Percentiles rank a stretch among this genome's conserved stretches.
Conservation (phyloP, 2,113 vertebrate species). For the Acanthochromis polyacanthus region DNA sequence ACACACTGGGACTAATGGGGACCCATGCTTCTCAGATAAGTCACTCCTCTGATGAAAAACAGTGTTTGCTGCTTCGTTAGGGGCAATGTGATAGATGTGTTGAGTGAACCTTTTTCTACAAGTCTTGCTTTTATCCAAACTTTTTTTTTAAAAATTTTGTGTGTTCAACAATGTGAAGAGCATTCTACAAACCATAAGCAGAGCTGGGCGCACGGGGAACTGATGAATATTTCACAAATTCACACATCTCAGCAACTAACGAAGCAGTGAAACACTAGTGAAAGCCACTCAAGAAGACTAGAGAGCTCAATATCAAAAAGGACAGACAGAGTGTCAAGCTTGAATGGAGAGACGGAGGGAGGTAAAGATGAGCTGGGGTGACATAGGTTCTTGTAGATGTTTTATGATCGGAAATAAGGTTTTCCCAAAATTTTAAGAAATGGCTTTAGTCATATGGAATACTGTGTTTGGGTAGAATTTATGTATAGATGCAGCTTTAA, state of each 20-base stretch:
- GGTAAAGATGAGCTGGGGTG: no score
- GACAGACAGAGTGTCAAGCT: no score
- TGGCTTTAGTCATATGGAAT: no score
- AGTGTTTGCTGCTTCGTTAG: not conserved
- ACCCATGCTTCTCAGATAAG: slow-evolving; percentile 34
- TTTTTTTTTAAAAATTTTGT: not conserved
- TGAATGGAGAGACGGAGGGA: no score
- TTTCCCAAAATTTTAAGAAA: no score
- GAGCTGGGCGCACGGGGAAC: not conserved
- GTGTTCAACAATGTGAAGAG: not conserved
- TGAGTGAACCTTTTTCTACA: not conserved
- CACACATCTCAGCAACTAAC: not conserved
- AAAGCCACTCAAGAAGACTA: no score
- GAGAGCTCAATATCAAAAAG: no score
- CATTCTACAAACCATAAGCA: not conserved
- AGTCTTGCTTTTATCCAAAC: not conserved
- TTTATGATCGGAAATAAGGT: no score
- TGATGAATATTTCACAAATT: slow-evolving; percentile 4
- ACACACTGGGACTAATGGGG: slow-evolving; percentile 29
- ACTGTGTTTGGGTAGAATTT: no score
- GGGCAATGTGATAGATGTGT: not conserved
- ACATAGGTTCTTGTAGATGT: no score
- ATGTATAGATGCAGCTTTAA: not conserved
- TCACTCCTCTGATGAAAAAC: slow-evolving; percentile 8
- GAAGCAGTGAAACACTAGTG: no score